These are phyloP conservation scores for Leucophenga varia DNA, from an alignment of 1,140 invertebrate species.

Conservation along the genomic window DNA sequence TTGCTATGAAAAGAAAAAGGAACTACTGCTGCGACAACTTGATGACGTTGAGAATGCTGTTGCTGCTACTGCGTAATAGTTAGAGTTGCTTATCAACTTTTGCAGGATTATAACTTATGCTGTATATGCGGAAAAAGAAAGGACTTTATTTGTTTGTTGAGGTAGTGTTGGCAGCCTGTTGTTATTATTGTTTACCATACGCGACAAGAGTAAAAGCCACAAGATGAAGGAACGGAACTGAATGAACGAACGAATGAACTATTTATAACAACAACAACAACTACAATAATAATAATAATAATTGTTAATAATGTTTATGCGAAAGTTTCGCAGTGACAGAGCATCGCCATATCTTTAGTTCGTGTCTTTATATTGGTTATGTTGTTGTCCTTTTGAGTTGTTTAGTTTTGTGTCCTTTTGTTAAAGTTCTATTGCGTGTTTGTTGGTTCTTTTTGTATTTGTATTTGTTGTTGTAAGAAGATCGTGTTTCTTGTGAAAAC, in stretches of 20 bases:
- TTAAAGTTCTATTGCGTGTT: conserved; percentile 4
- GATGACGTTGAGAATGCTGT: too few relatives aligned
- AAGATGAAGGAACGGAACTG: too few relatives aligned
- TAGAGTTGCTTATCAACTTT: conserved; percentile 53
- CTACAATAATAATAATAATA: conserved; percentile 54
- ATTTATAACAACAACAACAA: conserved; percentile 37
- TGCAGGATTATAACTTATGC: conserved; percentile 44
- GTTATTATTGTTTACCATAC: conserved; percentile 27
- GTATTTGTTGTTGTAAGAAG: conserved; percentile 12
- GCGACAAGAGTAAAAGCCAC: too few relatives aligned
- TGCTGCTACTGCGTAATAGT: too few relatives aligned
- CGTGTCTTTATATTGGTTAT: too few relatives aligned
- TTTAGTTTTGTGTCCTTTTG: conserved; percentile 36
- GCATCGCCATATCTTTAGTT: too few relatives aligned
- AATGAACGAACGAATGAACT: too few relatives aligned
- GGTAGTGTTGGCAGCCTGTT: conserved; percentile 6
- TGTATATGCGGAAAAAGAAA: conserved; percentile 4
- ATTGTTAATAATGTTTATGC: conserved; percentile 53
- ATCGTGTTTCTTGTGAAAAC: conserved; percentile 6
- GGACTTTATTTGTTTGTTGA: conserved; percentile 6
- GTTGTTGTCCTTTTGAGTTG: conserved; percentile 47
- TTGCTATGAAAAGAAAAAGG: too few relatives aligned
- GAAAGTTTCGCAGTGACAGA: conserved; percentile 44
- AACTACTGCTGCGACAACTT: conserved; percentile 31
- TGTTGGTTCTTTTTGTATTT: not conserved